Percentiles rank a stretch among this genome's conserved stretches.
Evolutionary conservation across 2,113 vertebrate species (phyloP).

Genomic region (Apteryx mantelli): DNA sequence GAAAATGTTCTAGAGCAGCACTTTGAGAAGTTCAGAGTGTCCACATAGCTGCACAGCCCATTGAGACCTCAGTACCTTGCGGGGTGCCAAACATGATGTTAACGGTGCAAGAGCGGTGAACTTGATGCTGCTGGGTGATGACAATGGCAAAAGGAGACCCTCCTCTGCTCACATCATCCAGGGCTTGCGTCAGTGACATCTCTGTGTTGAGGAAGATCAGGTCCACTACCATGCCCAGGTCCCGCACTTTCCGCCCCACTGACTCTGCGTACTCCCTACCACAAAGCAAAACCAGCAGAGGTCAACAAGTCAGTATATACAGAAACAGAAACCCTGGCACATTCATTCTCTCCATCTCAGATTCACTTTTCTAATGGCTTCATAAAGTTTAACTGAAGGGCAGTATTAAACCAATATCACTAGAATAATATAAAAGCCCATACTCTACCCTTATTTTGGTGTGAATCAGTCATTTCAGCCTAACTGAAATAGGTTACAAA

Average conservation of each 20-base stretch:
- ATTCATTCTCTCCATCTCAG: neutral
- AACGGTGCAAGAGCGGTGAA: slow-evolving; percentile 96
- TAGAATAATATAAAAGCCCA: neutral
- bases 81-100: slow-evolving; percentile 98
- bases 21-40: neutral
- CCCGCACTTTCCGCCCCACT: slow-evolving; percentile 94
- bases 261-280: slow-evolving; percentile 95
- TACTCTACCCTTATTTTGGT: neutral
- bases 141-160: slow-evolving; percentile 97
- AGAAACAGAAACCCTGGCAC: slow-evolving; percentile 10
- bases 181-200: slow-evolving; percentile 93
- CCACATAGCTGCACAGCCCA: neutral
- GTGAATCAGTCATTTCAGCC: neutral
- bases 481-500: neutral
- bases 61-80: slow-evolving; percentile 84
- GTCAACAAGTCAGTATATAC: neutral
- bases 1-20: neutral
- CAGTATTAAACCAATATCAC: neutral
- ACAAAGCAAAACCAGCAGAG: slow-evolving; percentile 40
- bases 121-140: slow-evolving; percentile 97
- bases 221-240: slow-evolving; percentile 97
- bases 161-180: slow-evolving; percentile 95
- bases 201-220: slow-evolving; percentile 99
- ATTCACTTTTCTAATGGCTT: neutral
- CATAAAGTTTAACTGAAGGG: neutral